Conservation (phyloP, 2,113 vertebrate species). For the Eptesicus fuscus region DNA sequence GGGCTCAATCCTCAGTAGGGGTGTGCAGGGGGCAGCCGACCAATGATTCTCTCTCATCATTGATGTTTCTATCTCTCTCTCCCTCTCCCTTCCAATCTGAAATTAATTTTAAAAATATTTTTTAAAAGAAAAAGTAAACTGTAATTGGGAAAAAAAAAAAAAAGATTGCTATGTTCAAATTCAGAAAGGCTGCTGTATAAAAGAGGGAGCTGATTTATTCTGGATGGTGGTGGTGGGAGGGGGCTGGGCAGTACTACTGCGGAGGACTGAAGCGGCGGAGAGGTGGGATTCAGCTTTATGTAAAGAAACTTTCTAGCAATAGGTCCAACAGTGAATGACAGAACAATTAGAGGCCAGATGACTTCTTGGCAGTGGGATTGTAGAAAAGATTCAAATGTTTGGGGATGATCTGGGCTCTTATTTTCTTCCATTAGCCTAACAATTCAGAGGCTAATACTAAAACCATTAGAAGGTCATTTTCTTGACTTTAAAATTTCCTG, state of each 20-base stretch:
- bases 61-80: not conserved
- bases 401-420: conserved; percentile 12
- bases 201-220: not conserved
- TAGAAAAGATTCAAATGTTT: conserved; percentile 32
- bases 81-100: not conserved
- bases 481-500: conserved; percentile 45
- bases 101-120: not conserved
- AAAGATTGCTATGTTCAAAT: not conserved
- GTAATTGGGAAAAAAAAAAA: not conserved
- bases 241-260: fast-evolving
- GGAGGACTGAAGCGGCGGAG: not conserved
- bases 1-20: no score
- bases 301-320: not conserved
- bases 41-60: no score
- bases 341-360: not conserved
- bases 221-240: not conserved
- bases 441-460: conserved; percentile 35
- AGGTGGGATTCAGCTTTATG: not conserved
- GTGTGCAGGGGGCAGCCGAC: no score
- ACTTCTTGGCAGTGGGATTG: conserved; percentile 41
- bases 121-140: not conserved
- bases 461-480: conserved; percentile 63
- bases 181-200: not conserved
- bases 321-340: not conserved
- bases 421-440: conserved; percentile 53